A percentile compares a stretch with the other conserved stretches of the same genome.
These are phyloP conservation scores for Aphelinus certus DNA, from an alignment of 1,140 invertebrate species.

Conservation along the genomic window DNA sequence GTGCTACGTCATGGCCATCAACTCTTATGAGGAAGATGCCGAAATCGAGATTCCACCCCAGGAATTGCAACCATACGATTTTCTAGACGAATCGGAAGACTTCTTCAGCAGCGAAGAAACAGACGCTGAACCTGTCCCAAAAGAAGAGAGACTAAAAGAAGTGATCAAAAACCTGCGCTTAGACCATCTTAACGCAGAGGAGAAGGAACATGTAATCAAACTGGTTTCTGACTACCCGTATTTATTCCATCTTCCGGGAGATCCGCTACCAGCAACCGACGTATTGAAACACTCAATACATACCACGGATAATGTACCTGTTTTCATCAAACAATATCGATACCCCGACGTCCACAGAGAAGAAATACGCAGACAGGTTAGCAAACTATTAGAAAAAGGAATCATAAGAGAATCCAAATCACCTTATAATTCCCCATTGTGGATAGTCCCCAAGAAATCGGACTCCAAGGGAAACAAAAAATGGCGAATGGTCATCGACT, in stretches of 20 bases:
- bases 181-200: conserved; percentile 2
- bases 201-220: conserved; percentile 13
- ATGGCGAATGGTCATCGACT: conserved; percentile 44
- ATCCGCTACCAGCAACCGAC: background rate
- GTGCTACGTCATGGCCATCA: conserved; percentile 20
- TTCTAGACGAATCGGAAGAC: conserved; percentile 15
- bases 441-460: conserved; percentile 44
- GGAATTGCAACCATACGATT: conserved; percentile 2
- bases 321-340: conserved; percentile 41
- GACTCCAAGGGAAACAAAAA: conserved; percentile 30
- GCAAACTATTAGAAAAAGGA: conserved; percentile 44
- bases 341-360: conserved; percentile 39
- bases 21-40: conserved; percentile 19
- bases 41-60: conserved; percentile 14
- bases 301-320: conserved; percentile 38
- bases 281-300: conserved; percentile 34
- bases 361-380: conserved; percentile 43
- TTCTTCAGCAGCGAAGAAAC: background rate
- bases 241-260: conserved; percentile 22
- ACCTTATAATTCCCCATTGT: conserved; percentile 40
- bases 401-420: conserved; percentile 44
- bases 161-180: background rate
- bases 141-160: background rate
- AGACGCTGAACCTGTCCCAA: background rate
- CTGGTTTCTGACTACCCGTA: background rate